These are phyloP conservation scores for Arbacia lixula DNA, from an alignment of 53 echinoderm and acorn worm species.

Conservation along the genomic window DNA sequence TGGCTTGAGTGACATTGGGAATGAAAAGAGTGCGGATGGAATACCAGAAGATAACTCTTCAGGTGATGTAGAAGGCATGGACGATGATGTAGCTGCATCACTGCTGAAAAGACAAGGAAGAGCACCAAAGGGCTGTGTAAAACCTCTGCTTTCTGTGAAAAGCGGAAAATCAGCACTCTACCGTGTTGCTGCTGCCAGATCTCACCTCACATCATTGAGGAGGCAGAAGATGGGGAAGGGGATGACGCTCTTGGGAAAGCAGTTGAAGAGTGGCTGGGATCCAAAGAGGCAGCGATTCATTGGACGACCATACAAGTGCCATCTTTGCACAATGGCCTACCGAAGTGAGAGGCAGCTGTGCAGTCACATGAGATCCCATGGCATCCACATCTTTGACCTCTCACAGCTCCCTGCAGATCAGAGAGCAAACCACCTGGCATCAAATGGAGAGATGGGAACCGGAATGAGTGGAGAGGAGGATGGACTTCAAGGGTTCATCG, in stretches of 20 bases:
- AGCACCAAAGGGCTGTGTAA: constrained; percentile 9
- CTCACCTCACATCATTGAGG: constrained; percentile 23
- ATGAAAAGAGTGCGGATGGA: no score
- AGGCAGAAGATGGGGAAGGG: constrained; percentile 30
- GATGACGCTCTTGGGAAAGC: background rate
- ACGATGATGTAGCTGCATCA: no score
- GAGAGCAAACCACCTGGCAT: background rate
- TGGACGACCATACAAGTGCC: constrained; percentile 58
- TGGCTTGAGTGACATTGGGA: no score
- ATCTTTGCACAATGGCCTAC: constrained; percentile 54
- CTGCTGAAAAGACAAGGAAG: background rate
- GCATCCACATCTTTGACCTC: constrained; percentile 44
- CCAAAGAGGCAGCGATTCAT: constrained; percentile 56
- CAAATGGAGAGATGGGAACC: background rate
- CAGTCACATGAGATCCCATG: constrained; percentile 65
- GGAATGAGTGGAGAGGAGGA: no score
- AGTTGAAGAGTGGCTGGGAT: constrained; percentile 47
- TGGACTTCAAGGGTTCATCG: background rate
- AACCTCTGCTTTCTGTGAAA: constrained; percentile 23
- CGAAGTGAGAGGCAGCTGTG: constrained; percentile 57
- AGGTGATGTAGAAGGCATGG: no score
- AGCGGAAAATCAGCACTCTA: background rate
- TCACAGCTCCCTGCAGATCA: constrained; percentile 51
- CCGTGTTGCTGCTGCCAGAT: constrained; percentile 1
- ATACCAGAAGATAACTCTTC: no score